These are phyloP conservation scores for Epistrophe eligans DNA, from an alignment of 2,888 invertebrate species.

Conservation along the genomic window DNA sequence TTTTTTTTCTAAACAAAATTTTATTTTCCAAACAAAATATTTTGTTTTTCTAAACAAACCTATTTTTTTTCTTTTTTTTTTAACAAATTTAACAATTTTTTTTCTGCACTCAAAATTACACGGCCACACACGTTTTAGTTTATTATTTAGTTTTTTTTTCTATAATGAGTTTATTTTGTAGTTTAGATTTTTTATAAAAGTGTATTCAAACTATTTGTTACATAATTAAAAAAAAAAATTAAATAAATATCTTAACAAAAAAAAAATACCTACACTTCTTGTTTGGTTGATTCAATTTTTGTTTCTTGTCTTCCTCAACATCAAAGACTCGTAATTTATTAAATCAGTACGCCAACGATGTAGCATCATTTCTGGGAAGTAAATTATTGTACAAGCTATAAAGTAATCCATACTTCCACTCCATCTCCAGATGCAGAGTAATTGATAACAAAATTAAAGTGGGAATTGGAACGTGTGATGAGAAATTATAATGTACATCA, in stretches of 20 bases:
- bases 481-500: conserved; percentile 23
- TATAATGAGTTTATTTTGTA: conserved; percentile 11
- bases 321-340: background rate
- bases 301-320: conserved; percentile 14
- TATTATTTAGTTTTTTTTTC: conserved; percentile 30
- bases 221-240: conserved; percentile 15
- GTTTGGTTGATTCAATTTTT: conserved; percentile 15
- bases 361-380: conserved; percentile 52
- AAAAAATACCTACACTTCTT: conserved; percentile 45
- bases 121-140: conserved; percentile 45
- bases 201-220: conserved; percentile 35
- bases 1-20: background rate
- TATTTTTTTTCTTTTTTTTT: background rate
- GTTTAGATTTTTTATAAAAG: conserved; percentile 37
- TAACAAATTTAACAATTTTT: background rate
- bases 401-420: conserved; percentile 40
- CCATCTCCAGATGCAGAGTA: conserved; percentile 28
- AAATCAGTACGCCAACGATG: conserved; percentile 21
- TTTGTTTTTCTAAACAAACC: background rate
- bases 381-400: conserved; percentile 24
- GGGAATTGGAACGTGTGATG: conserved; percentile 64
- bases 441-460: conserved; percentile 42
- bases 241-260: conserved; percentile 43
- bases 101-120: conserved; percentile 59
- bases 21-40: conserved; percentile 5